Conservation (phyloP, 1,140 invertebrate genomes). For the Ladona fulva region DNA sequence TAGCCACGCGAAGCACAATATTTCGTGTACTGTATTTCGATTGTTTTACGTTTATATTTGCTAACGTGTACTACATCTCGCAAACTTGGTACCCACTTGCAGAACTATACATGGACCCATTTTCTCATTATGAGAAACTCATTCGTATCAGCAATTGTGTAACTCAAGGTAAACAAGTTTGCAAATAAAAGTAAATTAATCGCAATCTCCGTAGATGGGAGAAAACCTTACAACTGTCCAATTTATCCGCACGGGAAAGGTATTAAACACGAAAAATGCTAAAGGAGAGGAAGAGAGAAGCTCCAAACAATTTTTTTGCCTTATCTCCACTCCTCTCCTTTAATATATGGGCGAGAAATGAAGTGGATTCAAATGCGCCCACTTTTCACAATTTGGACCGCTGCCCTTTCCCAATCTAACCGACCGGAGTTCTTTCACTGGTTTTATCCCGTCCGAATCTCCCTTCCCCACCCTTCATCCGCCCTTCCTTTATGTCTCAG, state of each 20-base stretch:
- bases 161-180: too few relatives aligned
- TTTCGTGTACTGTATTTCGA: too few relatives aligned
- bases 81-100: too few relatives aligned
- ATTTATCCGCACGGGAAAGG: not conserved
- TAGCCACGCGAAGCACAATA: too few relatives aligned
- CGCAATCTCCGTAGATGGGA: too few relatives aligned
- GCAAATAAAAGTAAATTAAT: too few relatives aligned
- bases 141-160: too few relatives aligned
- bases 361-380: constrained; percentile 1
- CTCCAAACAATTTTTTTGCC: not conserved
- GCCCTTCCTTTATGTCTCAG: not conserved
- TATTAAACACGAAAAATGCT: not conserved
- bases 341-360: constrained; percentile 6
- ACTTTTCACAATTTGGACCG: constrained; percentile 9
- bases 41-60: too few relatives aligned
- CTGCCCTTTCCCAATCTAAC: constrained; percentile 2
- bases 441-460: not conserved
- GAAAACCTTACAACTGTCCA: too few relatives aligned
- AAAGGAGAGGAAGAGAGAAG: not conserved
- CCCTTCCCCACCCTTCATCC: not conserved
- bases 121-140: too few relatives aligned
- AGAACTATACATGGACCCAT: too few relatives aligned
- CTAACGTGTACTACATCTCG: too few relatives aligned
- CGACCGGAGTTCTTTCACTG: not conserved
- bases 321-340: not conserved